These are phyloP conservation scores for Trimorus sp. DNA, from an alignment of 2,888 invertebrate species.

Conservation along the genomic window DNA sequence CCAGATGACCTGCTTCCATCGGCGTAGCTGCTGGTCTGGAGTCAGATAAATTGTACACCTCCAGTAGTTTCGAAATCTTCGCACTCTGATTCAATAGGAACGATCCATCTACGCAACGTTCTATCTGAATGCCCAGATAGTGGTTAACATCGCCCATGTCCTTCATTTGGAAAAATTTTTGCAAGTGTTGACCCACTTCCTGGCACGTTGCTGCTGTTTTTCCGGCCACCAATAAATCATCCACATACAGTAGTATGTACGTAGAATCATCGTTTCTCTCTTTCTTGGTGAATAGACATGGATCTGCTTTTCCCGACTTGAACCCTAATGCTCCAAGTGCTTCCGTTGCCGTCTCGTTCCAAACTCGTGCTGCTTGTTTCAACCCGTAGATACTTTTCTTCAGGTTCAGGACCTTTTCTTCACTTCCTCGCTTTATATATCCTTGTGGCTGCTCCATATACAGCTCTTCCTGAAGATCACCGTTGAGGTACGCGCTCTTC, in stretches of 20 bases:
- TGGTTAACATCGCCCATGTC: constrained; percentile 57
- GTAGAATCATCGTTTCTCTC: not conserved
- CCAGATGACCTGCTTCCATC: constrained; percentile 40
- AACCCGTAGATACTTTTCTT: too few relatives aligned
- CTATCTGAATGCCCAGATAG: constrained; percentile 46
- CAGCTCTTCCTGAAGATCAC: constrained; percentile 55
- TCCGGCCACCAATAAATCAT: constrained; percentile 56
- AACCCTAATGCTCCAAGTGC: not conserved
- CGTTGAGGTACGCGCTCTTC: constrained; percentile 44
- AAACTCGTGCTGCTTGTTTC: constrained; percentile 22
- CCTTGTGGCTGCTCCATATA: constrained; percentile 63
- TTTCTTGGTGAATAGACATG: constrained; percentile 5
- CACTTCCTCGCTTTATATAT: constrained; percentile 27
- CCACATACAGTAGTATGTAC: constrained; percentile 61
- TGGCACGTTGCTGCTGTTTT: constrained; percentile 16
- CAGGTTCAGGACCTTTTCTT: constrained; percentile 21
- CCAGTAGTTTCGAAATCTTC: constrained; percentile 49
- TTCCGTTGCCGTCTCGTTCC: constrained; percentile 13
- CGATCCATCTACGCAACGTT: constrained; percentile 36
- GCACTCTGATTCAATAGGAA: constrained; percentile 48
- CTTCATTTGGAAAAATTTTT: constrained; percentile 41
- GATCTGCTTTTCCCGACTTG: constrained; percentile 5
- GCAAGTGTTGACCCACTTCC: constrained; percentile 28
- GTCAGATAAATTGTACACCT: constrained; percentile 31
- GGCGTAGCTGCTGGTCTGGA: constrained; percentile 47